Base-by-base conservation (phyloP, 2,888 invertebrate species). In the Drosophila meridiana region DNA sequence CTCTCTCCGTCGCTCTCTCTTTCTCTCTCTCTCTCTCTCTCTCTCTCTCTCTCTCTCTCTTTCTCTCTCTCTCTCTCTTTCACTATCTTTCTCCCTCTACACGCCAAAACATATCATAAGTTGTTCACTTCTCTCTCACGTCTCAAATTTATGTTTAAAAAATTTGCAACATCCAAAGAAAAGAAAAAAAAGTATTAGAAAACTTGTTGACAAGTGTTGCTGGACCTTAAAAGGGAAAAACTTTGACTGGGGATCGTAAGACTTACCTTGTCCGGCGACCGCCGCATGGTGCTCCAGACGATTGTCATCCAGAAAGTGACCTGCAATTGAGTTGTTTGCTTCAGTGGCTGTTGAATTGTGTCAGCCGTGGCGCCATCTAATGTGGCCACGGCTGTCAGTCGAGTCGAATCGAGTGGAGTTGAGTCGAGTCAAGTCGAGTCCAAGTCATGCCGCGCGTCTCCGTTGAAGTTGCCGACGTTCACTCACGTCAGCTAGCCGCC, bases 301-400 rank as follows among this genome's bases (percentile, higher is more conserved):
- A 78, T 92, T 93, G 84, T 93, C 93, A 78, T 93, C 93, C 69
- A 93, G 89, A 80, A 93, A 91, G 83, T 93, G 93, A 82, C 93
- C 93, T 93, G 87, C 81, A 88, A 87, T 87, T 87, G 90, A 87
- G 87, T 82, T 90, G 87, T 90, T 90, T 80, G 69, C 70, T 80
- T 73, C 65, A 73, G 75, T 86, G 58, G 64, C 42, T 67, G 69
- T 53, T 78, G 90, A 77, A 77, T 86, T 80, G 77, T 78, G 82
- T 78, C 77, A 79, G 71, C 76, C 60, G 59, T 90, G 89, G 91
- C 89, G 91, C 89, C 89, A 79, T 82, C 88, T 89, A 87, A 90
- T 77, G 90, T 73, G 76, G 88, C 82, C 77, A 90, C 82, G 90
- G 86, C 75, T 89, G 90, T 90, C 90, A 71, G 60, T 71, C 6